Conservation (phyloP, 2,113 vertebrate genomes). For the Gracilinanus agilis region DNA sequence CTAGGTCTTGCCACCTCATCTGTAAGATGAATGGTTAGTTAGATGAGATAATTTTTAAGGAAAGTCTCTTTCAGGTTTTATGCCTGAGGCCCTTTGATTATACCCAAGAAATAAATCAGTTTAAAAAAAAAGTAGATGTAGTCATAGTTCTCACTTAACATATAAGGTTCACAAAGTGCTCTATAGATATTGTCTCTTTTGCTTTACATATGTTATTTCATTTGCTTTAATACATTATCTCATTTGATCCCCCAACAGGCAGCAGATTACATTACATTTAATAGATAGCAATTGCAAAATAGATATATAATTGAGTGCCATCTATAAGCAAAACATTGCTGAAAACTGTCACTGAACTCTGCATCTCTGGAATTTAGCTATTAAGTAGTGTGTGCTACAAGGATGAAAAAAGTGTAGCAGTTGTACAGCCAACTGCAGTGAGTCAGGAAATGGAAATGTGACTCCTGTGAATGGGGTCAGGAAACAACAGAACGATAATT, state of each 20-base stretch:
- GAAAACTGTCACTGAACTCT: conserved; percentile 1
- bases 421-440: background rate
- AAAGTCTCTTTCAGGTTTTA: background rate
- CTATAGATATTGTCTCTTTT: background rate
- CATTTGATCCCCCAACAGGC: background rate
- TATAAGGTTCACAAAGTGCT: background rate
- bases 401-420: background rate
- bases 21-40: background rate
- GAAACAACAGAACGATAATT: background rate
- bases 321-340: background rate
- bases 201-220: background rate
- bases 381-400: background rate
- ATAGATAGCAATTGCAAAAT: background rate
- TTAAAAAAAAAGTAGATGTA: background rate
- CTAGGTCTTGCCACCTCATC: background rate
- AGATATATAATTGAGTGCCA: background rate
- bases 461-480: background rate
- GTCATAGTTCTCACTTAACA: background rate
- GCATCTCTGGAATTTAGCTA: background rate
- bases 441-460: background rate
- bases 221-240: background rate
- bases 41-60: background rate
- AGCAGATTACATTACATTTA: background rate
- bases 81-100: background rate
- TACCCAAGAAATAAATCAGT: background rate